Evolutionary conservation across 2,113 vertebrate species (phyloP).

Genomic region (Antidorcas marsupialis): DNA sequence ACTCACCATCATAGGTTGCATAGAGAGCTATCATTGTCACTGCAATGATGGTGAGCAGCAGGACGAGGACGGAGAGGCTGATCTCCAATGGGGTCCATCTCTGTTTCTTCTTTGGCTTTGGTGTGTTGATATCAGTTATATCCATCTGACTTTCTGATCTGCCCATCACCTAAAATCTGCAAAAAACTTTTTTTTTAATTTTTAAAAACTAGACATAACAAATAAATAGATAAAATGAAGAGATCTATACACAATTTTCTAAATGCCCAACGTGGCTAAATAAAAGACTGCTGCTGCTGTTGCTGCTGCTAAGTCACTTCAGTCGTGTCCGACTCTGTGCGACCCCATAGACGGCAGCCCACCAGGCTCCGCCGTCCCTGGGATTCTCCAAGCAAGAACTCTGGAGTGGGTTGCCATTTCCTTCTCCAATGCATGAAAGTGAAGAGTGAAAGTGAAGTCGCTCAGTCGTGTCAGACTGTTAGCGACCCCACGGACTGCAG

Average conservation of each 20-base stretch:
- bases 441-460: too few species aligned
- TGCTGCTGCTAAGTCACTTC: too few species aligned
- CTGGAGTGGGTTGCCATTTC: too few species aligned
- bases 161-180: constrained; percentile 90
- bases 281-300: neutral
- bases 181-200: neutral
- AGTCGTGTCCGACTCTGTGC: too few species aligned
- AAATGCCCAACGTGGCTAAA: neutral
- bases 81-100: constrained; percentile 91
- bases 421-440: too few species aligned
- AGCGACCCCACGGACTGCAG: too few species aligned
- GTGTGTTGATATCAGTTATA: constrained; percentile 91
- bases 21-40: constrained; percentile 90
- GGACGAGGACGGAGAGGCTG: constrained; percentile 86
- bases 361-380: too few species aligned
- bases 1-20: constrained; percentile 86
- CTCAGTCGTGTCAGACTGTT: too few species aligned
- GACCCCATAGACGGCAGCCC: too few species aligned
- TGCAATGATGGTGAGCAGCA: constrained; percentile 87
- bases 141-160: constrained; percentile 91
- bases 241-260: neutral
- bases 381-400: too few species aligned
- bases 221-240: neutral
- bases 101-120: constrained; percentile 88
- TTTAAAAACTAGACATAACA: neutral